Percentiles rank a stretch among this genome's conserved stretches.
Evolutionary conservation across 2,888 invertebrate species (phyloP).

Genomic region (Brachycybe producta): DNA sequence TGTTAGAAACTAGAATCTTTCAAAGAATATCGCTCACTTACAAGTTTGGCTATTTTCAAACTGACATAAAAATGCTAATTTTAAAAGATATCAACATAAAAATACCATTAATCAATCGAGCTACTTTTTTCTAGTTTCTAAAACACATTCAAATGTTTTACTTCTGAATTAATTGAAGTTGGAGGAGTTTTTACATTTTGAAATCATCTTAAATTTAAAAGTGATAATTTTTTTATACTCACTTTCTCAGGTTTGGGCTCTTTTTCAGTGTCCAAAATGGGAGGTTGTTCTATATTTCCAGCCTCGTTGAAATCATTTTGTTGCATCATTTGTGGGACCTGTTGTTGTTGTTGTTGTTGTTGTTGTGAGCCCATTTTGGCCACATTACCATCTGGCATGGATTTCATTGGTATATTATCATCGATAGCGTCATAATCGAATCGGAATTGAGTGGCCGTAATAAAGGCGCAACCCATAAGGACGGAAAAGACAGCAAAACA

Average conservation of each 20-base stretch:
- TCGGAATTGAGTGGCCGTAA: constrained; percentile 75
- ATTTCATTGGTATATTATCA: constrained; percentile 18
- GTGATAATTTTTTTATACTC: background rate
- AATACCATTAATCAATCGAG: too few relatives aligned
- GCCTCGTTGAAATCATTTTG: background rate
- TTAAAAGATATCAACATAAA: too few relatives aligned
- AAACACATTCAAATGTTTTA: too few relatives aligned
- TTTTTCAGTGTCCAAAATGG: background rate
- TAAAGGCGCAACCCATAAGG: constrained; percentile 85
- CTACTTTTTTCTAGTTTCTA: too few relatives aligned
- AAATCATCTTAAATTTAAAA: too few relatives aligned
- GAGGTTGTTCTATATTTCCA: background rate
- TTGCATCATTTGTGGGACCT: background rate
- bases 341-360: background rate
- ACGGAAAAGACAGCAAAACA: constrained; percentile 97
- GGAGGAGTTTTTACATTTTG: too few relatives aligned
- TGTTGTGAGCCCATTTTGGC: too few relatives aligned
- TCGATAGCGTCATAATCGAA: constrained; percentile 38
- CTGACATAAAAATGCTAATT: too few relatives aligned
- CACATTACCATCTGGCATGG: constrained; percentile 15
- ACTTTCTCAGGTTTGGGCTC: constrained; percentile 18
- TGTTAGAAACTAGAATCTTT: too few relatives aligned
- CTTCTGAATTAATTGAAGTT: too few relatives aligned
- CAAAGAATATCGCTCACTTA: too few relatives aligned
- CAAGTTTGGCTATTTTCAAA: too few relatives aligned